Conservation (phyloP, 2,113 vertebrate species). For the Onychorhynchus coronatus region DNA sequence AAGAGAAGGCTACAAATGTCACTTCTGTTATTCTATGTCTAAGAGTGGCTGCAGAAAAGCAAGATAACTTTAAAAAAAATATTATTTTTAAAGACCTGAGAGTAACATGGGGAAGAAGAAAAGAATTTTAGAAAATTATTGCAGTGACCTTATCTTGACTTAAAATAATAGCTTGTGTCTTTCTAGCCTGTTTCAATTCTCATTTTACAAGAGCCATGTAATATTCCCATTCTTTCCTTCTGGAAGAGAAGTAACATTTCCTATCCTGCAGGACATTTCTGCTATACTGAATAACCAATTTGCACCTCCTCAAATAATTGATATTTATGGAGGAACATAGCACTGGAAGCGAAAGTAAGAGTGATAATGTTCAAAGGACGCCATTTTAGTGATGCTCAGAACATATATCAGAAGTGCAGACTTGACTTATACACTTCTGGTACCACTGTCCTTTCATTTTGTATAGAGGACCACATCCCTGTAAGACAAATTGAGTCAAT, state of each 20-base stretch:
- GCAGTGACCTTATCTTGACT: not conserved
- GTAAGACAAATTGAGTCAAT: not conserved
- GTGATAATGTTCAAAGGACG: not conserved
- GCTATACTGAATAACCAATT: not conserved
- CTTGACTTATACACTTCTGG: not conserved
- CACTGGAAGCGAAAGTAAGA: not conserved
- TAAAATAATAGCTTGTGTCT: not conserved
- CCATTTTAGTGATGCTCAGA: not conserved
- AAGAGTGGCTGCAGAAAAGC: not conserved
- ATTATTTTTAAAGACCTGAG: not conserved
- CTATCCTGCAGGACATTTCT: not conserved
- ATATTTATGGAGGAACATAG: not conserved
- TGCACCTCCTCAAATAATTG: not conserved
- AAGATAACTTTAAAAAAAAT: not conserved
- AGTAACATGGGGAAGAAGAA: not conserved
- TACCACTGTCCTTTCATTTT: not conserved
- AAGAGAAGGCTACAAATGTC: not conserved
- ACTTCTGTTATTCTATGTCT: not conserved
- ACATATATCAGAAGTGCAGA: not conserved
- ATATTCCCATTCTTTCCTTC: constrained; percentile 17
- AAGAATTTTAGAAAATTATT: not conserved
- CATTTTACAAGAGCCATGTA: not conserved
- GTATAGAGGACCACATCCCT: not conserved
- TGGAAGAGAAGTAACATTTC: not conserved
- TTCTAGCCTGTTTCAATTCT: not conserved